Base-by-base conservation (phyloP, 2,888 invertebrate species). In the Ochropacha duplaris region DNA sequence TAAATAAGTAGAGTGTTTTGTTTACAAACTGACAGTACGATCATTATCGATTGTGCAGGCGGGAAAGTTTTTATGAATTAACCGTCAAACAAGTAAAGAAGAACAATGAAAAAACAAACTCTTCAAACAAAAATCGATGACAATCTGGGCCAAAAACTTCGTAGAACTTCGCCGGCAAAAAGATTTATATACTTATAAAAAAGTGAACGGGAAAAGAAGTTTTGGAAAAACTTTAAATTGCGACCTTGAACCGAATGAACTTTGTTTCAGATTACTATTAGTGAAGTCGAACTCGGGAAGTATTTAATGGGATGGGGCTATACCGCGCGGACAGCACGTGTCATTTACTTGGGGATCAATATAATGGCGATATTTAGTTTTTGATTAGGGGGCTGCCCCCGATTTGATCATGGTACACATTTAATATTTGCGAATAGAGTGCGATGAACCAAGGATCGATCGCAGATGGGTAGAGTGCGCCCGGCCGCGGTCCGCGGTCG, bases 141-240 rank as follows among this genome's bases (percentile, higher is more conserved):
- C 92, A 93, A 93, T 93, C 92, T 93, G 90, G 93, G 92, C 90
- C 92, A 92, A 92, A 91, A 92, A 92, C 91, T 92, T 92, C 68
- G 86, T 80, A 78, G 77, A 93, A 93, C 86, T 93, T 90, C 78
- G 88, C 85, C 88, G 91, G 83, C 91, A 90, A 92, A 92, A 93
- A 92, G 92, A 93, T 93, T 93, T 92, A 92, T 93, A 92, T 87
- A 91, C 91, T 90, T 91, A 90, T 90, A 92, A 92, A 92, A 92
- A 92, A 92, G 88, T 90, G 88, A 87, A 88, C 85, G 90, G 87
- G 85, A 88, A 91, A 84, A 83, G 86, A 90, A 90, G 83, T 92
- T 92, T 92, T 89, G 87, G 88, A 90, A 93, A 93, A 93, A 93
- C 93, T 93, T 93, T 93, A 93, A 93, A 93, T 93, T 93, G 92